phyloP scores from a whole-genome alignment of 2,888 invertebrate genomes.

The Caenorhabditis becei region DNA sequence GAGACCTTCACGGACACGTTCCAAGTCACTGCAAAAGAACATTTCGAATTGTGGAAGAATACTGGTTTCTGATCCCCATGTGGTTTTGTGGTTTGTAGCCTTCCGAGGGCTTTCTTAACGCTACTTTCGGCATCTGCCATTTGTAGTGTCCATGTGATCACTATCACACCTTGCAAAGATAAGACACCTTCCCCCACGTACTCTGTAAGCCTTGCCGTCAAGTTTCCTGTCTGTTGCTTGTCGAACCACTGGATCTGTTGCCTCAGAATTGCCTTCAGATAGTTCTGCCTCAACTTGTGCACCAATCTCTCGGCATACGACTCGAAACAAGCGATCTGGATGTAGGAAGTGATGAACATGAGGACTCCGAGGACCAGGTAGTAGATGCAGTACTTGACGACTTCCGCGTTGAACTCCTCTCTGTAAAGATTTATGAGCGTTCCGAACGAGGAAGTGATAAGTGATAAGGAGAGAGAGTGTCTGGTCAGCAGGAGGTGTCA shows the following conservation, averaged over 20 bases:
- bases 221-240: constrained; percentile 83
- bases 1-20: constrained; percentile 83
- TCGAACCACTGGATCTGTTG: constrained; percentile 84
- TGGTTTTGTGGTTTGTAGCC: no score
- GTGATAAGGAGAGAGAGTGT: neutral
- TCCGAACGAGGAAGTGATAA: neutral
- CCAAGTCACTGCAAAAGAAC: constrained; percentile 83
- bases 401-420: constrained; percentile 77
- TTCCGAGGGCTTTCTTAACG: no score
- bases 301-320: constrained; percentile 82
- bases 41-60: no score
- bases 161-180: no score
- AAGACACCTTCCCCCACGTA: constrained; percentile 73
- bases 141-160: no score
- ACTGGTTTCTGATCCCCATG: neutral
- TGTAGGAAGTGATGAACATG: constrained; percentile 83
- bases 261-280: constrained; percentile 81
- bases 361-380: constrained; percentile 84
- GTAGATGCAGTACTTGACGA: constrained; percentile 75
- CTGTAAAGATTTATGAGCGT: constrained; percentile 61
- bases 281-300: constrained; percentile 83
- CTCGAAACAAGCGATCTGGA: constrained; percentile 82
- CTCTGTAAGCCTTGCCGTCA: constrained; percentile 84
- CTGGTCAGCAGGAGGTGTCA: constrained; percentile 2
- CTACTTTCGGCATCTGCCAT: no score